Conservation (phyloP, 2,888 invertebrate genomes). For the Mellilla xanthometata region DNA sequence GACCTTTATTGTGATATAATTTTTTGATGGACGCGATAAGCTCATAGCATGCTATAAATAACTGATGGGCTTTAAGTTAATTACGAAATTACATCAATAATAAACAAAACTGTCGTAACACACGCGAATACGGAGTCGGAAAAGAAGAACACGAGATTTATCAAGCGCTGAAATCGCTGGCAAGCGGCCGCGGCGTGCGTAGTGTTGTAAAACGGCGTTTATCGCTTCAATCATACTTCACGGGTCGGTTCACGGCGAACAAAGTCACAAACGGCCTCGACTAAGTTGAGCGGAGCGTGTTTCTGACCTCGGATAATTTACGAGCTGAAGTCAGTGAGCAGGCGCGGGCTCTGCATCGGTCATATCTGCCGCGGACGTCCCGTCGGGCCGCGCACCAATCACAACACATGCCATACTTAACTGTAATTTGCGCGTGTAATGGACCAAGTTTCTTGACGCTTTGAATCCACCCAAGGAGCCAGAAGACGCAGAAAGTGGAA, state of each 20-base stretch:
- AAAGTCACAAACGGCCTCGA: slow-evolving; percentile 62
- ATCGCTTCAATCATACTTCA: slow-evolving; percentile 54
- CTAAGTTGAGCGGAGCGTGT: slow-evolving; percentile 57
- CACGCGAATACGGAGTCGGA: slow-evolving; percentile 16
- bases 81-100: slow-evolving; percentile 24
- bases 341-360: slow-evolving; percentile 57
- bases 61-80: slow-evolving; percentile 25
- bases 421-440: slow-evolving; percentile 62
- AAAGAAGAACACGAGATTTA: slow-evolving; percentile 21
- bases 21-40: slow-evolving; percentile 30
- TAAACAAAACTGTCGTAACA: slow-evolving; percentile 24
- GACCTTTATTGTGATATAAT: slow-evolving; percentile 32
- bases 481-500: slow-evolving; percentile 38
- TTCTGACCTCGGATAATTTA: slow-evolving; percentile 71
- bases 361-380: slow-evolving; percentile 67
- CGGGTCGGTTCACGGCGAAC: slow-evolving; percentile 50
- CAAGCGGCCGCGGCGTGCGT: slow-evolving; percentile 20
- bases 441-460: slow-evolving; percentile 52
- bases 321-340: slow-evolving; percentile 64
- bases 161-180: slow-evolving; percentile 11
- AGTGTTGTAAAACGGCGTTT: slow-evolving; percentile 40
- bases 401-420: slow-evolving; percentile 55
- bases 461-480: slow-evolving; percentile 45
- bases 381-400: slow-evolving; percentile 44
- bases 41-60: slow-evolving; percentile 25